Evolutionary conservation across 2,797 vertebrate species (phyloP), one percentile per base, ranked within the genome.

Genomic region (Sebastiscus albofasciatus): DNA sequence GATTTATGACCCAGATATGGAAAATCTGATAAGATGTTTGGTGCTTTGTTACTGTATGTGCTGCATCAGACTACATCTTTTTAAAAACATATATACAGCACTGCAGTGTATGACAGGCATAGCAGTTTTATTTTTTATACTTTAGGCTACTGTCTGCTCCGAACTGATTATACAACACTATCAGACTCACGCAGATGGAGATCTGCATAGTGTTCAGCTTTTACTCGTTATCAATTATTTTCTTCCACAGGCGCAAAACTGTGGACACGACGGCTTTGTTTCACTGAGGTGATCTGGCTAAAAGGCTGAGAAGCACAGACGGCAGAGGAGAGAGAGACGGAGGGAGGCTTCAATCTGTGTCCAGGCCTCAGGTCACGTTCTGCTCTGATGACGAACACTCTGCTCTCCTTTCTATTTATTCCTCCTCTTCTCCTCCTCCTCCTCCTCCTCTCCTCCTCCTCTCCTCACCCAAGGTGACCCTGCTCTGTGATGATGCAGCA

Each of bases 331-430:
- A 75, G 68, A 79, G 55, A 58, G 64, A 66, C 16, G 61, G 9
- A 71, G 46, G 31, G 62, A 72, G 16, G 62, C 46, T 74, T 81
- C 78, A 79, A 73, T 87, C 60, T 83, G 79, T 68, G 75, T 54
- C 70, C 83, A 81, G 68, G 85, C 90, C 87, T 90, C 59, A 18
- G 89, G 88, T 87, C 81, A 84, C 64, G 85, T 89, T 91, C 84
- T 81, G 84, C 88, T 90, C 85, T 89, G 84, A 85, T 87, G 88
- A 88, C 62, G 26, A 80, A 67, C 87, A 66, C 81, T 67, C 65
- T 87, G 66, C 70, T 82, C 79, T 81, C 33, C 2, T 89, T 82
- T 84, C 84, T 82, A 79, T 87, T 82, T 72, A 73, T 69, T 74
- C 70, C 64, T 73, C 85, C 81, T 79, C 27, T 36, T 67, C 58